Evolutionary conservation across 2,797 vertebrate genomes (phyloP), one percentile per base, ranked within the genome.

Genomic region (Halcyon leucocephala): DNA sequence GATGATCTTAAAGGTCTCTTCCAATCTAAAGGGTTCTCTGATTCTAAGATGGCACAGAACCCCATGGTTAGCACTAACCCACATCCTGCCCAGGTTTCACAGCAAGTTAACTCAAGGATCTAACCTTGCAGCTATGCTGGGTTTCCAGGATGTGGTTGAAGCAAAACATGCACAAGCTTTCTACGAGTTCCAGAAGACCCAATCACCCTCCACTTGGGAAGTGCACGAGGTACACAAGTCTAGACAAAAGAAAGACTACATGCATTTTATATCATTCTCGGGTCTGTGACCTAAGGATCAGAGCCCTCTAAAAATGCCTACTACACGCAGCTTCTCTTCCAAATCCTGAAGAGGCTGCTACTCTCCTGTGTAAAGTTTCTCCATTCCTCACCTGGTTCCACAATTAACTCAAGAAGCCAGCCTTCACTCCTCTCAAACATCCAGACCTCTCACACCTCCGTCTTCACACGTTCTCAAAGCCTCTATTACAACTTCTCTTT

Each of bases 81-180:
- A 52, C 51, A 87, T 76, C 86, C 86, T 95, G 77, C 60, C 58
- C 80, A 66, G 35, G 65, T 79, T 94, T 88, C 65, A 54, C 58
- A 84, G 82, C 46, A 70, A 88, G 73, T 70, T 69, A 89, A 89
- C 66, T 79, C 62, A 82, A 66, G 52, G 62, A 71, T 46, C 82
- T 72, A 93, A 79, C 61, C 58, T 70, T 79, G 62, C 4, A 7
- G 57, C 46, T 78, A 21, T 67, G 29, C 29, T 91, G 77, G n/a
- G 62, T 89, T 95, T 90, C 90, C 78, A 93, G 64, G 90, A 89
- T 31, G 54, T 54, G 35, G 71, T 13, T 62, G 86, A 96, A 92
- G 55, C 13, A 91, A 93, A 96, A 91, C 66, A 85, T 6, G 42
- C 39, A 54, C 33, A 85, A 80, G 66, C 39, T 93, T 89, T 90